Percentiles rank a stretch among this genome's conserved stretches.
phyloP scores from a whole-genome alignment of 1,140 invertebrate species.

The Nephotettix cincticeps region DNA sequence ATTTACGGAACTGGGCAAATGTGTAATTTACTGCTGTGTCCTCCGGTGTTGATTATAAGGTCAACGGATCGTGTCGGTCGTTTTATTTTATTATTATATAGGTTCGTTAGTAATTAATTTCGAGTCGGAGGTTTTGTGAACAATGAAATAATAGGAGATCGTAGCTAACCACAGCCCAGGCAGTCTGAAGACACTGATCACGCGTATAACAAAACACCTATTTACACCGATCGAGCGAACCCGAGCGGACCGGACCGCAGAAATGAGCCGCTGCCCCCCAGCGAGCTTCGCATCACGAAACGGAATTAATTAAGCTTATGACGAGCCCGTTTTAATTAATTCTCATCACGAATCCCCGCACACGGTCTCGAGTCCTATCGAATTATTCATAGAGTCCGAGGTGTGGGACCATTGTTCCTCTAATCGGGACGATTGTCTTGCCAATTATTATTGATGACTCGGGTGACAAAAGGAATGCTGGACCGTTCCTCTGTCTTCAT shows the following conservation, averaged over 20 bases:
- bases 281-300: not conserved
- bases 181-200: no score
- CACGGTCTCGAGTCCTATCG: not conserved
- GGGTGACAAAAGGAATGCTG: slow-evolving; percentile 16
- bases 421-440: slow-evolving; percentile 17
- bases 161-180: no score
- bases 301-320: slow-evolving; percentile 12
- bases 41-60: no score
- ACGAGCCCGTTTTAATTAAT: slow-evolving; percentile 12
- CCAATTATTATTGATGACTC: slow-evolving; percentile 19
- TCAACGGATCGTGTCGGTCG: no score
- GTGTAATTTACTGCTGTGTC: no score
- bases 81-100: no score
- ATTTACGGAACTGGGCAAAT: no score
- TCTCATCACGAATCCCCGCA: slow-evolving; percentile 8
- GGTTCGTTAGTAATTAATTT: no score
- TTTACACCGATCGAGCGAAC: no score
- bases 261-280: slow-evolving; percentile 6
- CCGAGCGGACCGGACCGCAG: not conserved
- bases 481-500: not conserved
- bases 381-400: not conserved
- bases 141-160: no score
- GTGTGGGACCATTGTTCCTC: slow-evolving; percentile 15
- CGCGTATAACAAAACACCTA: no score
- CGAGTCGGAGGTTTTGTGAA: no score